Evolutionary conservation across 2,888 invertebrate species (phyloP).

Genomic region (Lasioglossum lativentre): DNA sequence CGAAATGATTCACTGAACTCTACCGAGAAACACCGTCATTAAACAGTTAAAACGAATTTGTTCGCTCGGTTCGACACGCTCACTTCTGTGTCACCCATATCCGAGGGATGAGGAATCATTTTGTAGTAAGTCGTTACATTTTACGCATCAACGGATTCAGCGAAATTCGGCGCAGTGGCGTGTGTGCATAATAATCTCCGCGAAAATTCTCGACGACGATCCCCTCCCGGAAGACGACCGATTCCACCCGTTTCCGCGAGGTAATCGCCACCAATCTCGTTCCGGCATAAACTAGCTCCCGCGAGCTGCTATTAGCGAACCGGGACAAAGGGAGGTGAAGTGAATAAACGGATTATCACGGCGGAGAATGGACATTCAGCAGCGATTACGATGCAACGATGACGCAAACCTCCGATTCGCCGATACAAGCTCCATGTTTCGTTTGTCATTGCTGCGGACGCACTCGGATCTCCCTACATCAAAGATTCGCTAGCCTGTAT

Average conservation of each 20-base stretch:
- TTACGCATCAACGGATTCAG: not conserved
- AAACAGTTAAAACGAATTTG: not conserved
- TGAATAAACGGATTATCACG: slow-evolving; percentile 58
- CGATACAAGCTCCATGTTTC: not conserved
- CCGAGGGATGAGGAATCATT: not conserved
- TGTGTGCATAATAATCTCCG: not conserved
- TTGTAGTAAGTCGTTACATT: not conserved
- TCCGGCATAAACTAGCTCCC: slow-evolving; percentile 49
- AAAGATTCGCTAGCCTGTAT: not conserved
- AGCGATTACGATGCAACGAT: slow-evolving; percentile 27
- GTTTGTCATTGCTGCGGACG: not conserved
- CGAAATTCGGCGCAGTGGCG: not conserved
- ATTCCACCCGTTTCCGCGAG: slow-evolving; percentile 39
- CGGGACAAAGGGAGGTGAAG: slow-evolving; percentile 41
- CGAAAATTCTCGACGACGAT: not conserved
- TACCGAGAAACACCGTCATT: slow-evolving; percentile 2
- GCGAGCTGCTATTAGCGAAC: slow-evolving; percentile 29
- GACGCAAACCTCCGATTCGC: slow-evolving; percentile 18
- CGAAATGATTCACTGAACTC: not conserved
- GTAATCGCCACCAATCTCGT: slow-evolving; percentile 54
- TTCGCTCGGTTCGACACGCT: not conserved
- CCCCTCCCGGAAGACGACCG: slow-evolving; percentile 16
- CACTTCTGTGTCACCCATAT: not conserved
- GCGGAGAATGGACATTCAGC: slow-evolving; percentile 45
- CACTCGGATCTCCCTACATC: not conserved